phyloP scores from a whole-genome alignment of 2,113 vertebrate genomes.

The Hydropotes inermis region DNA sequence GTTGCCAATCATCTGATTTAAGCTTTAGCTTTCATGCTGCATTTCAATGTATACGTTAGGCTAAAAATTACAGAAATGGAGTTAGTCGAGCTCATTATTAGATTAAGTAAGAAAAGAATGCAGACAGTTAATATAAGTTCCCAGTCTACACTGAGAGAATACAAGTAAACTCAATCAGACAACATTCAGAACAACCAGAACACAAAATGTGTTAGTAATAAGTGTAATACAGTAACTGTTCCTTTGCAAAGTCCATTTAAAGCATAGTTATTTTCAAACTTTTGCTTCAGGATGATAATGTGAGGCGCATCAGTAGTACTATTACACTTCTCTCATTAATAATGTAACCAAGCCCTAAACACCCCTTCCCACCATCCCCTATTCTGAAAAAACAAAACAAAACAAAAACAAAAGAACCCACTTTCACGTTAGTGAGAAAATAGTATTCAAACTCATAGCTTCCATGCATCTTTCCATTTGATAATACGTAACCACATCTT shows the following conservation, averaged over 20 bases:
- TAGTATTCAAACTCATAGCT: neutral
- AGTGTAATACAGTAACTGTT: neutral
- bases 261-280: neutral
- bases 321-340: neutral
- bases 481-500: constrained; percentile 8
- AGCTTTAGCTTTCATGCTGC: neutral
- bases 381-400: neutral
- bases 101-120: neutral
- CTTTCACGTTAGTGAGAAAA: constrained; percentile 24
- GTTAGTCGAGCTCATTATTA: neutral
- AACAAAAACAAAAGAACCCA: neutral
- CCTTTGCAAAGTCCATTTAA: neutral
- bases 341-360: neutral
- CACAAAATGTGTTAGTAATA: neutral
- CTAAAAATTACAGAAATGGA: neutral
- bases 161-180: neutral
- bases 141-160: neutral
- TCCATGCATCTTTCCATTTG: constrained; percentile 49
- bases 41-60: neutral
- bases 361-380: neutral
- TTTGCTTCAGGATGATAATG: neutral
- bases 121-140: neutral
- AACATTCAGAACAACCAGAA: constrained; percentile 12
- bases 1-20: neutral
- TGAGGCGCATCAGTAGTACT: neutral